Percentiles rank a stretch among this genome's conserved stretches.
These are phyloP conservation scores for Cecropterus lyciades DNA, from an alignment of 1,140 invertebrate species.

Conservation along the genomic window DNA sequence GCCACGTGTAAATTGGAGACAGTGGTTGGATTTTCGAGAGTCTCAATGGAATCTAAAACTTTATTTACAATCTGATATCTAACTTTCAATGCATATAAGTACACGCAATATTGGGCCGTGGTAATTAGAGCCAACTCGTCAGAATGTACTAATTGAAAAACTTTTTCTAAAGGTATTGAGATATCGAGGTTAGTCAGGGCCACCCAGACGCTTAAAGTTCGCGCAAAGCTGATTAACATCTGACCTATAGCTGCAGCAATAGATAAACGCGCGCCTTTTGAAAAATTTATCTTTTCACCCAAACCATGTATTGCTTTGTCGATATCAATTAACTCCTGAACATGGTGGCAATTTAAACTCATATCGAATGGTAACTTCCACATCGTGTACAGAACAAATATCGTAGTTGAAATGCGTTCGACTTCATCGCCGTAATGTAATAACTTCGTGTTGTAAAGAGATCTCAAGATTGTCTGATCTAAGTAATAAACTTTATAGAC, in stretches of 20 bases:
- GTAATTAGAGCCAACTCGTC: conserved; percentile 51
- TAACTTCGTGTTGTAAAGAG: conserved; percentile 58
- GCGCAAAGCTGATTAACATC: conserved; percentile 35
- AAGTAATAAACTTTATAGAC: conserved; percentile 43
- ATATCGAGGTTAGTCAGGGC: conserved; percentile 39
- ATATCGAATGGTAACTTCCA: conserved; percentile 60
- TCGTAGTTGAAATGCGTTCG: conserved; percentile 48
- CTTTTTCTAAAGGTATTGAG: conserved; percentile 46
- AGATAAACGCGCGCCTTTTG: conserved; percentile 35
- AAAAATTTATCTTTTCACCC: conserved; percentile 47
- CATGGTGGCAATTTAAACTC: conserved; percentile 39
- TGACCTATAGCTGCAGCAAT: conserved; percentile 43
- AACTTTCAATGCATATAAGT: conserved; percentile 43
- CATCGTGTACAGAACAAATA: conserved; percentile 53
- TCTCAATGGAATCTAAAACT: conserved; percentile 49
- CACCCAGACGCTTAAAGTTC: conserved; percentile 50
- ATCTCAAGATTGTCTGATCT: conserved; percentile 57
- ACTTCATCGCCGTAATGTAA: conserved; percentile 63
- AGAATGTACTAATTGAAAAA: conserved; percentile 52
- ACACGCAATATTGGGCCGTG: conserved; percentile 50
- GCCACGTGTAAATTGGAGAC: conserved; percentile 44
- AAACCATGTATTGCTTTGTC: conserved; percentile 51
- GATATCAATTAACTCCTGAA: conserved; percentile 47
- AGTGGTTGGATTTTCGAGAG: conserved; percentile 34
- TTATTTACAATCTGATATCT: conserved; percentile 56